Percentiles rank a stretch among this genome's conserved stretches.
Conservation (phyloP, 2,113 vertebrate genomes). For the Lampris incognitus region DNA sequence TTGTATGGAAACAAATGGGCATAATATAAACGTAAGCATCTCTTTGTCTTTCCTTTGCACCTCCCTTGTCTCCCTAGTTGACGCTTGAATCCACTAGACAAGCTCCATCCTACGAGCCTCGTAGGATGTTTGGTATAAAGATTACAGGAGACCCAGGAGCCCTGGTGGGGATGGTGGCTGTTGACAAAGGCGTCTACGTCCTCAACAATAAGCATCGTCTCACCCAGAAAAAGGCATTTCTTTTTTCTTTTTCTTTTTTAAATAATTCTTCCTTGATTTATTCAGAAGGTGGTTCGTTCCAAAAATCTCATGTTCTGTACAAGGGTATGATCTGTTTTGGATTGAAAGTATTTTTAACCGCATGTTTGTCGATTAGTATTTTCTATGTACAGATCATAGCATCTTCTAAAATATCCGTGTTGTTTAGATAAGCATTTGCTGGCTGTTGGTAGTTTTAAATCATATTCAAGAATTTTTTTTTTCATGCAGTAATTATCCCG, state of each 20-base stretch:
- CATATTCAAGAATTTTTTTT: no score
- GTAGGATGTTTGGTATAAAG: conserved; percentile 53
- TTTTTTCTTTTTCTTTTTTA: background rate
- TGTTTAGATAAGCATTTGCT: no score
- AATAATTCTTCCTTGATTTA: no score
- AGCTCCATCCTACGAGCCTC: conserved; percentile 36
- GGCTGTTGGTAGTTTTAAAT: no score
- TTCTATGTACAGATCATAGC: background rate
- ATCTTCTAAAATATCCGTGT: background rate
- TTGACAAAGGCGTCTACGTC: conserved; percentile 83
- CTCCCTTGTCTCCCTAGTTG: conserved; percentile 58
- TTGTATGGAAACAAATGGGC: no score
- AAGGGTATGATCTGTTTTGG: no score
- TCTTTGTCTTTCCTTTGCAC: background rate
- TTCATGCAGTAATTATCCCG: no score
- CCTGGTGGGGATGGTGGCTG: conserved; percentile 80
- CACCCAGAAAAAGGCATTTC: conserved; percentile 82
- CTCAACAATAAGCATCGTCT: conserved; percentile 83
- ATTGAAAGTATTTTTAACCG: background rate
- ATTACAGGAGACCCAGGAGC: conserved; percentile 81
- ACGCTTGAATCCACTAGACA: conserved; percentile 48
- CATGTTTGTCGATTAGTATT: background rate
- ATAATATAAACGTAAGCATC: background rate
- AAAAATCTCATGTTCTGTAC: no score
- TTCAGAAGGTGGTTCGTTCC: no score